These are phyloP conservation scores for Zoanthus sociatus DNA, from an alignment of 92 coral and sea anemone species.

Conservation along the genomic window DNA sequence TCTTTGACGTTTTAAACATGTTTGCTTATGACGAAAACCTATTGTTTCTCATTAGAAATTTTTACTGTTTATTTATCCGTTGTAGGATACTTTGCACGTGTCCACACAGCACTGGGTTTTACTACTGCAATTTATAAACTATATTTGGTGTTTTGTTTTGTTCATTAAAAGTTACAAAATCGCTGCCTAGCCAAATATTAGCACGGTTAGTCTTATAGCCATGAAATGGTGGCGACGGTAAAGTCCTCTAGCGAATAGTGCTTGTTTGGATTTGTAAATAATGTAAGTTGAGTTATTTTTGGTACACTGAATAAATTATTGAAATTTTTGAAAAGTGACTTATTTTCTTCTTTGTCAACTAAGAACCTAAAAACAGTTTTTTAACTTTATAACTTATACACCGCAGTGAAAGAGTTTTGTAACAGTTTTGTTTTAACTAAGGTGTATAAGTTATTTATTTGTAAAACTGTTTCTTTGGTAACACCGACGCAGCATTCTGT, in stretches of 20 bases:
- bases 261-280: conserved; percentile 45
- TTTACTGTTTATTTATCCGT: conserved; percentile 1
- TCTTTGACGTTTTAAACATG: neutral
- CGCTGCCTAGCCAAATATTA: neutral
- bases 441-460: too few relatives aligned
- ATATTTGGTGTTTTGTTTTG: neutral
- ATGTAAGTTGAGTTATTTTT: neutral
- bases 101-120: conserved; percentile 17
- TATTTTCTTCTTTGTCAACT: neutral
- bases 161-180: neutral
- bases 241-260: conserved; percentile 3
- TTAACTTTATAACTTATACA: too few relatives aligned
- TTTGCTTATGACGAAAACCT: neutral
- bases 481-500: too few relatives aligned
- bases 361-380: too few relatives aligned
- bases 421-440: too few relatives aligned
- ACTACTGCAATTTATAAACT: neutral
- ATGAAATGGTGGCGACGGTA: neutral
- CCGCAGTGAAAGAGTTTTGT: too few relatives aligned
- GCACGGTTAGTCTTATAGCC: too few relatives aligned
- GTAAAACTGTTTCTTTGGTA: too few relatives aligned
- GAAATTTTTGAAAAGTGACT: neutral
- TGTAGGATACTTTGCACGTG: conserved; percentile 15
- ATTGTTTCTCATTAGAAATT: neutral
- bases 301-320: neutral